Conservation (phyloP, 2,113 vertebrate genomes). For the Eira barbara region DNA sequence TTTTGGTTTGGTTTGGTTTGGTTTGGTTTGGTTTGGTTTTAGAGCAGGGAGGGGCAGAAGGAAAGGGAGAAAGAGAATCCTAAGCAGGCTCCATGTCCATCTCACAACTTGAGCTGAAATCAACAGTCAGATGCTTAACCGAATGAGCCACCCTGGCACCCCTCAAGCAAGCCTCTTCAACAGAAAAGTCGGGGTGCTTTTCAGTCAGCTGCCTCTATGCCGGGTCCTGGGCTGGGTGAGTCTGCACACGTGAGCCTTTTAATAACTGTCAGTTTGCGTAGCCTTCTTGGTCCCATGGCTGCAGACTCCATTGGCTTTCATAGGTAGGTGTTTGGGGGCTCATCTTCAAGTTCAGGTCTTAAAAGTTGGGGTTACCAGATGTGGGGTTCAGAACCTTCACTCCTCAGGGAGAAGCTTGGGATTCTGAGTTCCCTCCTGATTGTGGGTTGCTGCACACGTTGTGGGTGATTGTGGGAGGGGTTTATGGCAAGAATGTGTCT, state of each 20-base stretch:
- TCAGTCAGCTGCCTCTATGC: neutral
- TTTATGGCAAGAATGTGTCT: neutral
- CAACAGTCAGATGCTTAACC: neutral
- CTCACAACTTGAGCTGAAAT: neutral
- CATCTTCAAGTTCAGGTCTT: neutral
- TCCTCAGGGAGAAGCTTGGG: neutral
- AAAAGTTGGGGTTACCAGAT: neutral
- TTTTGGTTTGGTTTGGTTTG: too few relatives aligned
- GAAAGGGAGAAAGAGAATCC: neutral
- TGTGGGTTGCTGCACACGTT: neutral
- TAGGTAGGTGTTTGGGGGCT: neutral
- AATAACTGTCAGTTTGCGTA: neutral
- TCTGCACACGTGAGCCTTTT: neutral
- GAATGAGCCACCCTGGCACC: neutral
- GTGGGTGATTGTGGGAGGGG: too few relatives aligned
- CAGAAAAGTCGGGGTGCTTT: neutral
- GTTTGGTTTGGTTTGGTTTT: too few relatives aligned
- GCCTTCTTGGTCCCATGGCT: neutral
- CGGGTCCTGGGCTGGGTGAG: neutral
- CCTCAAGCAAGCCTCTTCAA: neutral
- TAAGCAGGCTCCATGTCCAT: neutral
- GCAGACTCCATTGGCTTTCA: neutral
- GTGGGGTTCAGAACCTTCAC: neutral
- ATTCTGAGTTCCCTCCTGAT: neutral
- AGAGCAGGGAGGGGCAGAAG: neutral